These are phyloP conservation scores for Entomobrya proxima DNA, from an alignment of 2,888 invertebrate genomes.

Conservation along the genomic window DNA sequence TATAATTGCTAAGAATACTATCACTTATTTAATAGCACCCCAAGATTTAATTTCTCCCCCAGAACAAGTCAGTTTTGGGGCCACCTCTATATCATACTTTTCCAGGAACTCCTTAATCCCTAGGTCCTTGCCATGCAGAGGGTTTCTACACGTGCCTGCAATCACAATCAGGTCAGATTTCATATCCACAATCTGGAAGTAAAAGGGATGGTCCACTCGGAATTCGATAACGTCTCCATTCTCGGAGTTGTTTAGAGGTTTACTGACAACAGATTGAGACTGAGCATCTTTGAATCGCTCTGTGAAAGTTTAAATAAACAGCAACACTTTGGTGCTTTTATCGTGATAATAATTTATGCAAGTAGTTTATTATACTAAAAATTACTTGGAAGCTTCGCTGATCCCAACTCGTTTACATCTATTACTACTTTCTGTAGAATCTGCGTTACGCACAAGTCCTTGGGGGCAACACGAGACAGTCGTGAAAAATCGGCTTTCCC, in stretches of 20 bases:
- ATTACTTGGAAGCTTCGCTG: slow-evolving; percentile 30
- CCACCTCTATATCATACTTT: slow-evolving; percentile 47
- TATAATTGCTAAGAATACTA: too few species aligned
- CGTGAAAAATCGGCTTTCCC: slow-evolving; percentile 52
- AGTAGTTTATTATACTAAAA: too few species aligned
- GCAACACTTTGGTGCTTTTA: too few species aligned
- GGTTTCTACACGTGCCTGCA: slow-evolving; percentile 54
- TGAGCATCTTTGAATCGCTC: slow-evolving; percentile 8
- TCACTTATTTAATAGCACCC: too few species aligned
- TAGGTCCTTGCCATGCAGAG: slow-evolving; percentile 26
- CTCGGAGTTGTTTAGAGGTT: neutral
- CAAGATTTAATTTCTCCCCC: neutral
- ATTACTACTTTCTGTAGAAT: slow-evolving; percentile 57
- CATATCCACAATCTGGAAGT: slow-evolving; percentile 63
- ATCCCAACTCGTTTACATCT: slow-evolving; percentile 42
- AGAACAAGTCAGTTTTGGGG: neutral
- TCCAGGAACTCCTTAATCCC: slow-evolving; percentile 42
- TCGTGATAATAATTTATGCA: too few species aligned
- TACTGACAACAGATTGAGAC: neutral
- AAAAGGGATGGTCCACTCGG: slow-evolving; percentile 53
- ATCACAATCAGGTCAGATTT: slow-evolving; percentile 55
- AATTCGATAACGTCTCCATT: slow-evolving; percentile 49
- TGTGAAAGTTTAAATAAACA: neutral
- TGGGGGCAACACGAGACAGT: slow-evolving; percentile 29
- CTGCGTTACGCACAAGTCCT: slow-evolving; percentile 45